A percentile compares a stretch with the other conserved stretches of the same genome.
Evolutionary conservation across 1,140 invertebrate genomes (phyloP).

Genomic region (Hermetia illucens): DNA sequence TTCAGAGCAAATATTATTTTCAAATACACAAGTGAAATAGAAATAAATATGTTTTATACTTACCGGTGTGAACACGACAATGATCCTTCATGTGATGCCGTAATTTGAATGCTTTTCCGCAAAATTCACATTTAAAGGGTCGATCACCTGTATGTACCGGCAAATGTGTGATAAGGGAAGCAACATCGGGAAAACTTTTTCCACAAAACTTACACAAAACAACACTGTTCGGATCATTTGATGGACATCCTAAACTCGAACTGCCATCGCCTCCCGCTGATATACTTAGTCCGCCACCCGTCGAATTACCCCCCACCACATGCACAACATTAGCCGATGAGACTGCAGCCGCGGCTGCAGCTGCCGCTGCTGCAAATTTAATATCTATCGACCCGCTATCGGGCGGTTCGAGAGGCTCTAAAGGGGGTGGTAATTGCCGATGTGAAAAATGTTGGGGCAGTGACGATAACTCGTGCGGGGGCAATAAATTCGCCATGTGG

Average conservation of each 20-base stretch:
- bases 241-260: conserved; percentile 14
- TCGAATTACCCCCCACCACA: conserved; percentile 12
- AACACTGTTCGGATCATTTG: conserved; percentile 50
- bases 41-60: too few species aligned
- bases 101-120: conserved; percentile 78
- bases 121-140: conserved; percentile 83
- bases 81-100: conserved; percentile 88
- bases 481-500: conserved; percentile 9
- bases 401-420: conserved; percentile 10
- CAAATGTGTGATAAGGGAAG: conserved; percentile 68
- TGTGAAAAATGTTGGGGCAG: conserved; percentile 27
- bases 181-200: conserved; percentile 77
- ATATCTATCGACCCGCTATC: conserved; percentile 16
- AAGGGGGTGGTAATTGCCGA: conserved; percentile 29
- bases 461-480: conserved; percentile 29
- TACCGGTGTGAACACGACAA: conserved; percentile 75
- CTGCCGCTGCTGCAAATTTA: conserved; percentile 25
- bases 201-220: conserved; percentile 82
- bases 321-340: conserved; percentile 8
- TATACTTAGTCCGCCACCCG: not conserved
- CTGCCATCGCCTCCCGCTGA: conserved; percentile 15
- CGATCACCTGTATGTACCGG: conserved; percentile 77
- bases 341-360: conserved; percentile 18
- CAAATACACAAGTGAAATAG: too few species aligned
- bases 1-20: too few species aligned